Base-by-base conservation (phyloP, 2,797 vertebrate genomes). In the Squalus acanthias region DNA sequence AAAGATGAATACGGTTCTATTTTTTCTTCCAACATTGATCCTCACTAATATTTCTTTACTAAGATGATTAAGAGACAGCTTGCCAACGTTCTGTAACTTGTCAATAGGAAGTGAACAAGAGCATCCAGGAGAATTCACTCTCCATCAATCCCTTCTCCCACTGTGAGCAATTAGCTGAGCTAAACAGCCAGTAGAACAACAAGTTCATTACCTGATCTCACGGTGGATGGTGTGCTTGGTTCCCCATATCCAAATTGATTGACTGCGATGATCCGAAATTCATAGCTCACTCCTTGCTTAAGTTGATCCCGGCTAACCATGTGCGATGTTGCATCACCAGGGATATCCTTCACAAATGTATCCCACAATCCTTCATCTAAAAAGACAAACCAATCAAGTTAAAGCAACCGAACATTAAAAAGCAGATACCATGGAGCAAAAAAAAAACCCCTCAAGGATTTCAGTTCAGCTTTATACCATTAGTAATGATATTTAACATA, bases 361-460 rank as follows among this genome's bases (percentile, higher is more conserved):
- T 99, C 99, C 99, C 99, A 99, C 96, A 99, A 97, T 9, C 99
- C 99, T 97, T 99, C 99, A 96, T 99, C 99, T 99, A 97, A 70
- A 96, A 74, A 96, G 96, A 96, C 79, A 7, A 92, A 95, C 8
- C 22, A 95, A 67, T 94, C 63, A 46, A 10, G 69, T 29, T 13
- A 74, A 95, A 50, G 4, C 26, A 72, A 3, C 26, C 15, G 33
- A 95, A 93, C n/a, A 26, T 69, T 93, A 93, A 69, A 67, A 93
- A 93, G 22, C n/a, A 69, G 46, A 53, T 74, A 95, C 29, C 13
- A 29, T 20, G 2, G 29, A 95, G 20, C 70, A 95, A 33, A 74
- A 9, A 76, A 82, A 20, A 92, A 63, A 39, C 39, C 6, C 1
- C 0, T 65, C 5, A 17, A 91, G 20, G 7, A 50, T 50, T 85